Evolutionary conservation across 1,140 invertebrate genomes (phyloP).

Genomic region (Atopsyche davidsoni): DNA sequence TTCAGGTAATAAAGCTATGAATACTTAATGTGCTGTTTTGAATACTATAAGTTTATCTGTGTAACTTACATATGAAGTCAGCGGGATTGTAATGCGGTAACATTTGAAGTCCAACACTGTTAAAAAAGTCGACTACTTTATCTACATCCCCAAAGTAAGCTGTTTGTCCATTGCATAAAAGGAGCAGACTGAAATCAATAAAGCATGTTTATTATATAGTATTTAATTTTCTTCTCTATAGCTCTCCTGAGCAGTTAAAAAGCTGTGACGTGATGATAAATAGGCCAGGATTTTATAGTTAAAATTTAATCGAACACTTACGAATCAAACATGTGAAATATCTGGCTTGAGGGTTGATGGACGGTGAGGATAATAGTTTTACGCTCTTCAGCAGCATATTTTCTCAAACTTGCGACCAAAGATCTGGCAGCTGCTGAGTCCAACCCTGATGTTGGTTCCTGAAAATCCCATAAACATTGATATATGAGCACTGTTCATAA

Average conservation of each 20-base stretch:
- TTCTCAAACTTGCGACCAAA: conserved; percentile 68
- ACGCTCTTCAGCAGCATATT: conserved; percentile 68
- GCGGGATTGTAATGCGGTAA: conserved; percentile 80
- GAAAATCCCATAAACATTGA: conserved; percentile 20
- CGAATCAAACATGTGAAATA: conserved; percentile 78
- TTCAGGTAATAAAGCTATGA: no score
- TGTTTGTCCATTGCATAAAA: conserved; percentile 70
- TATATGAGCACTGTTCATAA: not conserved
- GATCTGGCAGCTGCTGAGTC: conserved; percentile 77
- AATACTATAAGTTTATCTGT: no score
- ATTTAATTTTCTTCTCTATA: not conserved
- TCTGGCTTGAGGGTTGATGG: conserved; percentile 83
- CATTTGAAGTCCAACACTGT: conserved; percentile 65
- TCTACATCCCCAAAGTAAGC: conserved; percentile 75
- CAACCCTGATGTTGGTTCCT: conserved; percentile 83
- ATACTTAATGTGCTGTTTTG: no score
- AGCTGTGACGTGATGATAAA: not conserved
- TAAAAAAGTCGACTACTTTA: conserved; percentile 72
- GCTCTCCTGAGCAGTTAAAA: no score
- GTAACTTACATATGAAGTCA: conserved; percentile 81
- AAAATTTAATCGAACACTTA: conserved; percentile 16
- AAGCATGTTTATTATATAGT: not conserved
- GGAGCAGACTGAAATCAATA: conserved; percentile 52
- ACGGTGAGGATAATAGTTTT: conserved; percentile 79
- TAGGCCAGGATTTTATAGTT: no score